Evolutionary conservation across 2,888 invertebrate genomes (phyloP), one percentile per base, ranked within the genome.

Genomic region (Teleiodes luculella): DNA sequence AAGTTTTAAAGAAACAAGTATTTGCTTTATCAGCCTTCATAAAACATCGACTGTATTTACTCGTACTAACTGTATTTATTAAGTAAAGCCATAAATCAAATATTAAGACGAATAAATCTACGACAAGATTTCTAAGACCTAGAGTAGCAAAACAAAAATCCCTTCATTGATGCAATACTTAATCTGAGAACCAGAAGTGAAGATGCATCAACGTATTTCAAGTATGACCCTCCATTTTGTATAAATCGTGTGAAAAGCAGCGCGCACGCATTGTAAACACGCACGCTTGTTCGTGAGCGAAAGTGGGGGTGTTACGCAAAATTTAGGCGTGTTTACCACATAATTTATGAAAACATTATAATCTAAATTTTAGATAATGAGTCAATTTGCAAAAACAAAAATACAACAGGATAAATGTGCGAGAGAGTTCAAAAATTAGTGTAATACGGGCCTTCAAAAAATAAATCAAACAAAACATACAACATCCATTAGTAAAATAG

Each of bases 231-330:
- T 43, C 30, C 54, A 55, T 54, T 57, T 57, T 51, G 57, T 56
- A 72, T 65, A 63, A 67, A 67, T 65, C 82, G 78, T 82, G 79
- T 77, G 78, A 83, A 79, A 74, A 80, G 75, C 73, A 68, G 62
- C 68, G 71, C 65, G 72, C 74, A 80, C 77, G 76, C 77, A 78
- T 74, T 73, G 71, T 65, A 66, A 62, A 66, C 80, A 76, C 76
- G 78, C 78, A 75, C 57, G 62, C 69, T 76, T 78, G 81, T 69
- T 76, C 79, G 81, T 83, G 79, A 81, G 80, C 72, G 83, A 84
- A 86, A 86, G 58, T 54, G 60, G 62, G 60, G 57, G 58, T 57
- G 59, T 83, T 82, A 78, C 76, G 76, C 76, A 78, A 81, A 74
- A 58, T 60, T 65, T 59, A 58, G 57, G 41, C 28, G n/a, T 49